Percentiles rank a stretch among this genome's conserved stretches.
These are phyloP conservation scores for Mormyrops boulengeri DNA, from an alignment of 2,797 vertebrate genomes.

Conservation along the genomic window DNA sequence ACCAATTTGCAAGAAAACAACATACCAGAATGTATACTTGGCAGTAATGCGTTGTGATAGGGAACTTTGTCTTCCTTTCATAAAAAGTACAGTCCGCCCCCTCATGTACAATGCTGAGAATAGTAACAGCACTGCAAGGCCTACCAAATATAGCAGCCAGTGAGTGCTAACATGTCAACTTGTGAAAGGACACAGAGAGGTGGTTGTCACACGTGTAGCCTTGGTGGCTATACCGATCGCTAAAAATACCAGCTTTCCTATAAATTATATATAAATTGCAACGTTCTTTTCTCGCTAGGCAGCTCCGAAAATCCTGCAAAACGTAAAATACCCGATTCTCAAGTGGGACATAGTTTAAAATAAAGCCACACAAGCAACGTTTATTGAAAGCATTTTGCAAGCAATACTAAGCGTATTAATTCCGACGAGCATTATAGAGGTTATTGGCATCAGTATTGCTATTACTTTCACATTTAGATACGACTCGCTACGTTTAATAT, in stretches of 20 bases:
- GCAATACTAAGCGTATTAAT: neutral
- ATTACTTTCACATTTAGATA: slow-evolving; percentile 14
- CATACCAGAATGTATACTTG: slow-evolving; percentile 16
- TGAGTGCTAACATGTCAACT: slow-evolving; percentile 69
- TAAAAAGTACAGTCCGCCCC: slow-evolving; percentile 50
- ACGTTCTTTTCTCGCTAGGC: neutral
- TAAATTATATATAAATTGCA: slow-evolving; percentile 21
- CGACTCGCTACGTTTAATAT: neutral
- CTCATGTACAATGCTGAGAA: slow-evolving; percentile 69
- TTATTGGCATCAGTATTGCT: neutral
- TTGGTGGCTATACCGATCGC: slow-evolving; percentile 40
- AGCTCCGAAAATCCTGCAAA: neutral
- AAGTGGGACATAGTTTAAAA: neutral
- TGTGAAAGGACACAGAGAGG: slow-evolving; percentile 51
- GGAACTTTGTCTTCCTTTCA: slow-evolving; percentile 47
- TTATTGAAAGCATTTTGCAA: neutral
- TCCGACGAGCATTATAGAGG: neutral
- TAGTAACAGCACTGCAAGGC: slow-evolving; percentile 69
- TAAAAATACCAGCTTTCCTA: slow-evolving; percentile 38
- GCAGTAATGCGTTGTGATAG: slow-evolving; percentile 43
- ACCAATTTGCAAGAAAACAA: slow-evolving; percentile 20
- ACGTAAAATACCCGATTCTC: slow-evolving; percentile 13
- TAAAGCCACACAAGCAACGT: neutral
- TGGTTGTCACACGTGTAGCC: slow-evolving; percentile 54
- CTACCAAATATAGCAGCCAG: slow-evolving; percentile 72